Conservation (phyloP, 2,797 vertebrate species). For the Sebastes trivittatus region DNA sequence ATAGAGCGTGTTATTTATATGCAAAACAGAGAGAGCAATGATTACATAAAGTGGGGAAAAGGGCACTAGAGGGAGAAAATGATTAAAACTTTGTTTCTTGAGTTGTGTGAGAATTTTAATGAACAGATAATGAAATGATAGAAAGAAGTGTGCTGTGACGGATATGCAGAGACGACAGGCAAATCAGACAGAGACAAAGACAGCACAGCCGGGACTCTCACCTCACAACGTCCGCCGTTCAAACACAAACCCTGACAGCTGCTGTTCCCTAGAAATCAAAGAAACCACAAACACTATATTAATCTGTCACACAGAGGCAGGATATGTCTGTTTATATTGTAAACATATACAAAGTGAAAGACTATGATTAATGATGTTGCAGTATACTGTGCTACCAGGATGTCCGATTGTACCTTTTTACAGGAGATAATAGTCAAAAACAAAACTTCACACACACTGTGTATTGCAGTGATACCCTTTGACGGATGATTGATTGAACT, state of each 20-base stretch:
- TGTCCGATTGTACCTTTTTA: not conserved
- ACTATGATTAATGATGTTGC: not conserved
- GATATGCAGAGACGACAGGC: not conserved
- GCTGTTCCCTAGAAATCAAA: constrained; percentile 78
- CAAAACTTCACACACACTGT: not conserved
- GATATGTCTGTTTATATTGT: not conserved
- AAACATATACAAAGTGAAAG: not conserved
- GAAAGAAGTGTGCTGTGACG: not conserved
- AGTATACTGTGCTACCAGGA: not conserved
- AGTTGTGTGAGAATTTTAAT: not conserved
- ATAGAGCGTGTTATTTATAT: not conserved
- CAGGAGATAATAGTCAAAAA: not conserved
- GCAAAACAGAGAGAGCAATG: not conserved
- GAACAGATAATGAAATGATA: not conserved
- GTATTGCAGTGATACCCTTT: not conserved
- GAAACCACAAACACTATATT: constrained; percentile 24
- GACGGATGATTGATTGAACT: constrained; percentile 21
- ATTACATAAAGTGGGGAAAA: not conserved
- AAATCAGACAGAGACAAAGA: not conserved
- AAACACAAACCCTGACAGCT: constrained; percentile 82
- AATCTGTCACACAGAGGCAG: constrained; percentile 15
- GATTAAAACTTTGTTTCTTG: not conserved
- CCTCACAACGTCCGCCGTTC: constrained; percentile 83
- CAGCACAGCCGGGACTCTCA: constrained; percentile 43
- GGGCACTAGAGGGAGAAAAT: not conserved